Evolutionary conservation across 2,113 vertebrate species (phyloP), one percentile per base, ranked within the genome.

Genomic region (Chionodraco myersi): DNA sequence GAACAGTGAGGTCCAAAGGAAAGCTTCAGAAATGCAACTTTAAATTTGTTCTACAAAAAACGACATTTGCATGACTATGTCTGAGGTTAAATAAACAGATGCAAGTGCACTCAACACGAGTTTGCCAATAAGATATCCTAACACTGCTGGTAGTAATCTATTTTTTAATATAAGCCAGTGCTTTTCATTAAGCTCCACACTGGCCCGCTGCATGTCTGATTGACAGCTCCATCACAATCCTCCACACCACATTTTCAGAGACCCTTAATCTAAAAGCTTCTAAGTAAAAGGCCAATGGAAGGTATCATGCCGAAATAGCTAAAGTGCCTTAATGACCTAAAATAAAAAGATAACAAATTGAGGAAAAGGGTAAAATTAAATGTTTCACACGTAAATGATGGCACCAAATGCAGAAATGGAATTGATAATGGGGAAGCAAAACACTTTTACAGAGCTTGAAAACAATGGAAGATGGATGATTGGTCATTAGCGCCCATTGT

Each of bases 401-500:
- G 30, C 30, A 62, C 61, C 23, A 76, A 75, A 88, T 67, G 71
- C 72, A 80, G 62, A 77, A 80, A 73, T 10, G 68, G 56, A 81
- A 83, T 72, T 86, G 62, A 87, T 87, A 85, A 83, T 84, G 76
- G 64, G 36, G 65, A 44, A 16, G 68, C 11, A 14, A 76, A 80
- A 77, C 80, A 72, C 58, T 77, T 86, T 76, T 54, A 62, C 68
- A 59, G 72, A 78, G 74, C 75, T 67, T 18, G 60, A 84, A 89
- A 90, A 91, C 83, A 90, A 87, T 82, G 65, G 65, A 75, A 84
- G 87, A 93, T 64, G 75, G 83, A 89, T 90, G 81, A 84, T 85
- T 80, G 81, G 84, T 90, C 84, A 88, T 93, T 91, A 90, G 81
- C 6, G 75, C 57, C 85, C 66, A 86, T 85, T 91, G 89, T 87